Evolutionary conservation across 2,113 vertebrate genomes (phyloP), one percentile per base, ranked within the genome.

Genomic region (Passer montanus): DNA sequence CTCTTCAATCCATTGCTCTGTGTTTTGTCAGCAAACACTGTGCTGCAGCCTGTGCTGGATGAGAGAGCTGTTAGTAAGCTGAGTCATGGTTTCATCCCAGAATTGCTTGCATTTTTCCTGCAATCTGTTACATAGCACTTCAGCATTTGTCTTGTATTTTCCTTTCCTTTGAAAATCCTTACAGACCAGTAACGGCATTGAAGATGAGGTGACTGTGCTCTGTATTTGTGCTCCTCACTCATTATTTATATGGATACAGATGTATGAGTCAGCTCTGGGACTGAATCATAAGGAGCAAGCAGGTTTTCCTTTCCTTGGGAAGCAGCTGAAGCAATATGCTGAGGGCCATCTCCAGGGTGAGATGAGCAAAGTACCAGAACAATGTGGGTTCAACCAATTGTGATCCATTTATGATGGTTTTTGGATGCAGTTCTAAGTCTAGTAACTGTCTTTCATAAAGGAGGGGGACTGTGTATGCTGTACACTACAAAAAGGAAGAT

Each of bases 361-460:
- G 35, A n/a, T 60, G 43, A 82, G 6, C 33, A 63, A 39, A 13
- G 6, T 89, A 11, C 35, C 21, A 72, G 43, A 70, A 43, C 11
- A 16, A 20, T 10, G 3, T 1, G 2, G 4, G 31, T 43, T 16
- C 41, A 43, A 17, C 22, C 2, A 2, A 2, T 11, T n/a, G 39
- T 30, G 27, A 69, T 90, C 52, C 8, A 55, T 15, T 35, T 90
- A 2, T 15, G 63, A 21, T 22, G 7, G 13, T 66, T 17, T 2
- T 27, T 26, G 5, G 2, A 28, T 47, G 15, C 15, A 31, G 6
- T 93, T 88, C 59, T 62, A 59, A 52, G n/a, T 79, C n/a, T 47
- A 41, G 20, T 41, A 52, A 53, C 21, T 27, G 30, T 28, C 33
- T 52, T 56, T 80, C 16, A 3, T 31, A 66, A 69, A 30, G 43